These are phyloP conservation scores for Zaprionus tsacasi DNA, from an alignment of 1,140 invertebrate genomes.

Conservation along the genomic window DNA sequence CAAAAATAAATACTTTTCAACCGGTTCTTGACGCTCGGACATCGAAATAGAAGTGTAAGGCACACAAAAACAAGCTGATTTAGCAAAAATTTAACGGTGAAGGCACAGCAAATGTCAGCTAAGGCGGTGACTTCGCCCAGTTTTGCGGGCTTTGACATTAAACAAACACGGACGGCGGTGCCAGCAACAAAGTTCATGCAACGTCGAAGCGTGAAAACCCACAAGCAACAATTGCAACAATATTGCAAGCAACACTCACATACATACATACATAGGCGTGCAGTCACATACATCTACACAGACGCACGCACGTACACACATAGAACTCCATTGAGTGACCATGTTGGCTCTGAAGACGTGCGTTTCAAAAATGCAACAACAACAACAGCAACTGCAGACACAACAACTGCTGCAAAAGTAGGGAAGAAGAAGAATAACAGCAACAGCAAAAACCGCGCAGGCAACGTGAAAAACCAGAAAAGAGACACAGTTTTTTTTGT, in stretches of 20 bases:
- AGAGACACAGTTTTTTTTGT: constrained; percentile 71
- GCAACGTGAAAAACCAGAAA: constrained; percentile 78
- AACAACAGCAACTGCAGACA: constrained; percentile 49
- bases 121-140: constrained; percentile 45
- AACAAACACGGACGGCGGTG: constrained; percentile 36
- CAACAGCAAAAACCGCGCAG: constrained; percentile 51
- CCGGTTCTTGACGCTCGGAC: constrained; percentile 53
- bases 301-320: constrained; percentile 8
- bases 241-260: constrained; percentile 61
- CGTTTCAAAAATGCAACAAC: constrained; percentile 63
- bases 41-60: constrained; percentile 63
- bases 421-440: constrained; percentile 18
- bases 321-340: constrained; percentile 51
- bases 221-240: constrained; percentile 61
- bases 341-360: constrained; percentile 67
- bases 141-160: constrained; percentile 60
- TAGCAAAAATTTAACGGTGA: constrained; percentile 48
- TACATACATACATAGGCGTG: constrained; percentile 18
- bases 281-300: constrained; percentile 22
- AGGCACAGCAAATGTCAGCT: constrained; percentile 69
- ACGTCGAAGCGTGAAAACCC: constrained; percentile 63
- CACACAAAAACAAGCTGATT: constrained; percentile 26
- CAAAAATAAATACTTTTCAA: constrained; percentile 44
- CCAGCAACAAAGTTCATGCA: constrained; percentile 62
- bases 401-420: constrained; percentile 28